Evolutionary conservation across 2,797 vertebrate genomes (phyloP), one percentile per base, ranked within the genome.

Genomic region (Oreochromis mossambicus): DNA sequence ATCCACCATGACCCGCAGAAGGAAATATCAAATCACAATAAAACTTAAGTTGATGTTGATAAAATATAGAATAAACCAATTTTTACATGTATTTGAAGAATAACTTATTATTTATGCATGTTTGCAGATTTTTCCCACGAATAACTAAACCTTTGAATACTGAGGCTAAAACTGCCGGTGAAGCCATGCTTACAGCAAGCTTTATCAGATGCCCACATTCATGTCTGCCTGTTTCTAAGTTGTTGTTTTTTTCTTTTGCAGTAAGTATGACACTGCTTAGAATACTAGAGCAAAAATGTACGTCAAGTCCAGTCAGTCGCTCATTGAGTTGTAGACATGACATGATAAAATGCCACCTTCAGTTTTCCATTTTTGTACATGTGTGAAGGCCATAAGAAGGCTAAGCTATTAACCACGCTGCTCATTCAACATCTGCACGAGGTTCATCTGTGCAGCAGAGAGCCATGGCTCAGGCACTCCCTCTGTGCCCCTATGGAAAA

Each of bases 401-500:
- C 94, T 84, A 91, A 92, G 92, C 94, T 92, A 95, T 95, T 94
- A 95, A 93, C 94, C 83, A 58, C 43, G 77, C 86, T 77, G 92
- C 92, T 94, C 92, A 91, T 93, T 90, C 93, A 94, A 96, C 95
- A 96, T 96, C 96, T 97, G 96, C 91, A 92, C 88, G 90, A 93
- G 95, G 95, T 96, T 95, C 94, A 95, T 96, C 94, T 94, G 94
- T 94, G 95, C 92, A 92, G 93, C 93, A 94, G 92, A 93, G 91
- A 96, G 96, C 94, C 90, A 90, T 94, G 95, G 94, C 94, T 95
- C 68, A 83, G 91, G 91, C 94, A 96, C 97, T 98, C 97, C 97
- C 97, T 95, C 97, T 89, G 92, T 97, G 97, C 97, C 97, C 97
- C 97, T 97, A 96, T 95, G 94, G 95, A 95, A 98, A 95, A 96